Evolutionary conservation across 2,113 vertebrate genomes (phyloP), one percentile per base, ranked within the genome.

Genomic region (Pterocles burchelli): DNA sequence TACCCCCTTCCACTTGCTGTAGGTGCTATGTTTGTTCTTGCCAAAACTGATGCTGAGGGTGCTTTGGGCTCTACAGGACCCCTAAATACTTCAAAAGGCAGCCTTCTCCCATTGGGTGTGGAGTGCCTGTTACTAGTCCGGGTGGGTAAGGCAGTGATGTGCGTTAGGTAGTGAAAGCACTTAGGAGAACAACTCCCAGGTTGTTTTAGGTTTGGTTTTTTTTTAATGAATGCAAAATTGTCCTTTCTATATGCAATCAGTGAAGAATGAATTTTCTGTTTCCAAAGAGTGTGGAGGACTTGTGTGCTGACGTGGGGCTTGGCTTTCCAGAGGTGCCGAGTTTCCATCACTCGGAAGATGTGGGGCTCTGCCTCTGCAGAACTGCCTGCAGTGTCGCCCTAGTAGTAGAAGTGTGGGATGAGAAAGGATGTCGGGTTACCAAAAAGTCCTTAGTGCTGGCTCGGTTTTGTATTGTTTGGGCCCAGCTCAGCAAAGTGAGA

Each of bases 41-140:
- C 90, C 79, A 88, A 73, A 86, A 55, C 20, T 22, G 59, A 58
- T 74, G 76, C 79, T 78, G 66, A 70, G 34, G 31, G 34, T 51
- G 14, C 33, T 82, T 29, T n/a, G 63, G 25, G 71, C 80, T 78
- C 34, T 66, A 70, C 18, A 10, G 59, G 75, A 52, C 67, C n/a
- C 28, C 58, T 51, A 24, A 73, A n/a, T 45, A 4, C 62, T 63
- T 90, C 10, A 38, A 18, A 62, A 85, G 61, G 26, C 2, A 2
- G 1, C 38, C 9, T 36, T 61, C 41, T 72, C 51, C 59, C 21
- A 5, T 24, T 5, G 59, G 59, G 48, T 22, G 49, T 49, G 62
- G 48, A 24, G 0, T 61, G 45, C 11, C 65, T 17, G 1, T 24
- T 36, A 3, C 49, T 41, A 3, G 7, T 71, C 33, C 22, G 83